Conservation (phyloP, 92 coral and sea anemone genomes). For the Muricea muricata region DNA sequence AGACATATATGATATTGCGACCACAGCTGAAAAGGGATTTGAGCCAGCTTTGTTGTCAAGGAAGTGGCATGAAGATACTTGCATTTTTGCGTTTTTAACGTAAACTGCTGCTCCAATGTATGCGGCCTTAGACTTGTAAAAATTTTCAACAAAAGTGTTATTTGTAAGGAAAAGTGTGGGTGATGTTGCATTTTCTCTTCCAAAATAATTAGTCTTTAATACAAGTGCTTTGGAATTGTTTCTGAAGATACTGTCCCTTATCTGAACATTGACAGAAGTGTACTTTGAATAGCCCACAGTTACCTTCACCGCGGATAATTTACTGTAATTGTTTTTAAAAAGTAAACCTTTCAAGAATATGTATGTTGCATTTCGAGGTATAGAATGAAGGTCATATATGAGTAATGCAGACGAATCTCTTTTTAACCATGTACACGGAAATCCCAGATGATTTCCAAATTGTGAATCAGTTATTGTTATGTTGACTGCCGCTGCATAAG, state of each 20-base stretch:
- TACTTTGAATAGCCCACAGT: background rate
- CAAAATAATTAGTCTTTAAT: background rate
- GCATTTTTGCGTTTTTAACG: background rate
- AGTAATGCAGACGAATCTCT: background rate
- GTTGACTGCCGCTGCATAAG: background rate
- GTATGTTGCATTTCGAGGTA: background rate
- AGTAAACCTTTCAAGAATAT: background rate
- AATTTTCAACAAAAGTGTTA: conserved; percentile 1
- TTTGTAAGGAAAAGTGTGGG: background rate
- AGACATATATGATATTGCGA: background rate
- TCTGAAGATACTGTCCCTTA: background rate
- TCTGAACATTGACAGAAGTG: background rate
- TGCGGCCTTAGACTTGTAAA: background rate
- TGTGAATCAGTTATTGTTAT: background rate
- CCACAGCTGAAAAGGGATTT: background rate
- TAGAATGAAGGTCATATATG: background rate
- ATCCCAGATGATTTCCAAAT: background rate
- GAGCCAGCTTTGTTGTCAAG: conserved; percentile 4
- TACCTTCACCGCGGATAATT: background rate
- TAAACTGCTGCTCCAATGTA: background rate
- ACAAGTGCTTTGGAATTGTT: background rate
- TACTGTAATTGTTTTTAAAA: background rate
- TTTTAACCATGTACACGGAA: background rate
- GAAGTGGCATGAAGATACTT: background rate
- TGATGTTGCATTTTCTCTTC: background rate